Evolutionary conservation across 2,888 invertebrate species (phyloP).

Genomic region (Drosophila tanythrix): DNA sequence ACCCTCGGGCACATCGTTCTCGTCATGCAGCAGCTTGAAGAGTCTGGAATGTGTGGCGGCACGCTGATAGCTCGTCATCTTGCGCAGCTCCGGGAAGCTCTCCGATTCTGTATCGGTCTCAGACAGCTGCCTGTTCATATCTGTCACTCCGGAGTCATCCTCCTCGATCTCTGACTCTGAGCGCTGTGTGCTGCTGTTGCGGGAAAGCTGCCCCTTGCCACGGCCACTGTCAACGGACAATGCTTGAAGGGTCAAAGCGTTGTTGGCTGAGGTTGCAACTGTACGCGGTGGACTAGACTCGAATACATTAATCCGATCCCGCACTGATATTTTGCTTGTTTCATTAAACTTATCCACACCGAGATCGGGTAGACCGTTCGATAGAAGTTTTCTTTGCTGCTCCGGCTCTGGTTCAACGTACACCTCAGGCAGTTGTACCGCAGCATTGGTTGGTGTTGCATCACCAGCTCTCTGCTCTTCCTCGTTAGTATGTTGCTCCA

Average conservation of each 20-base stretch:
- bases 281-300: slow-evolving; percentile 61
- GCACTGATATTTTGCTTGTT: slow-evolving; percentile 80
- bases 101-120: slow-evolving; percentile 89
- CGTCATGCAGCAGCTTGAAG: slow-evolving; percentile 88
- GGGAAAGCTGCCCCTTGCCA: slow-evolving; percentile 78
- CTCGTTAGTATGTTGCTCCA: slow-evolving; percentile 44
- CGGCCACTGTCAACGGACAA: slow-evolving; percentile 78
- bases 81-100: slow-evolving; percentile 86
- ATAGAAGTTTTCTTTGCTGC: slow-evolving; percentile 38
- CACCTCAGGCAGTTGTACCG: slow-evolving; percentile 59
- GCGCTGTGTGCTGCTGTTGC: slow-evolving; percentile 83
- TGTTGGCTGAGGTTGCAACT: slow-evolving; percentile 35
- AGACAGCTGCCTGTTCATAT: slow-evolving; percentile 89
- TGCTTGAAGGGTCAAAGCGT: slow-evolving; percentile 64
- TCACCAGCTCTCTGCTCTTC: slow-evolving; percentile 50
- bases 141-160: slow-evolving; percentile 90
- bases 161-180: slow-evolving; percentile 86
- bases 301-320: slow-evolving; percentile 83
- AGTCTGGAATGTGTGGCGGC: slow-evolving; percentile 90
- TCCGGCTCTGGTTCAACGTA: slow-evolving; percentile 62
- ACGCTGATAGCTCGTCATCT: slow-evolving; percentile 88
- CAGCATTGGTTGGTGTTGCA: slow-evolving; percentile 73
- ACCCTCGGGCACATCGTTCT: slow-evolving; percentile 83
- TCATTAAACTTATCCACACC: slow-evolving; percentile 69
- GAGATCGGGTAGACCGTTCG: slow-evolving; percentile 75